Evolutionary conservation across 2,888 invertebrate species (phyloP).

Genomic region (Pterostichus madidus): DNA sequence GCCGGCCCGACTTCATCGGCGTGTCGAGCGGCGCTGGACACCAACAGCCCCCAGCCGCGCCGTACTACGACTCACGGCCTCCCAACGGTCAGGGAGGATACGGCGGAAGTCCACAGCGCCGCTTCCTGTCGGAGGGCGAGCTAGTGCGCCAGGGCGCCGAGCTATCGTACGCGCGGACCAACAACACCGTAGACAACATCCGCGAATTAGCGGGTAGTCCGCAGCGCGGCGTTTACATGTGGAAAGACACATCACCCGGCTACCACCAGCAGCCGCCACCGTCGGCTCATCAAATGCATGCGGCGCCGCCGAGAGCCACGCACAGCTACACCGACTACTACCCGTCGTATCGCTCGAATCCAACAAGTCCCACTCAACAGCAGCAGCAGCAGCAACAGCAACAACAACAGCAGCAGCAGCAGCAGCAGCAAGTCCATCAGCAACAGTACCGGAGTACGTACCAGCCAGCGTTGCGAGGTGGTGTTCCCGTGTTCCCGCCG

Average conservation of each 20-base stretch:
- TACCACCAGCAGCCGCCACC: slow-evolving; percentile 77
- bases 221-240: slow-evolving; percentile 89
- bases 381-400: slow-evolving; percentile 64
- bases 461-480: slow-evolving; percentile 83
- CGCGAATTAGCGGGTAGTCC: slow-evolving; percentile 93
- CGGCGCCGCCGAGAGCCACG: slow-evolving; percentile 70
- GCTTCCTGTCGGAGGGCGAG: slow-evolving; percentile 91
- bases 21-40: slow-evolving; percentile 78
- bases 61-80: slow-evolving; percentile 70
- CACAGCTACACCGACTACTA: slow-evolving; percentile 75
- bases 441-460: slow-evolving; percentile 74
- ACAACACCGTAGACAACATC: slow-evolving; percentile 91
- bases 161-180: slow-evolving; percentile 84
- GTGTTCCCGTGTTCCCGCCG: slow-evolving; percentile 84
- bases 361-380: slow-evolving; percentile 85
- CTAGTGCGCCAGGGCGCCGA: slow-evolving; percentile 84
- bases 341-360: slow-evolving; percentile 84
- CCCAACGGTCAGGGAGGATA: slow-evolving; percentile 72
- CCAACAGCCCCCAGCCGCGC: slow-evolving; percentile 74
- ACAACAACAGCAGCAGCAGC: slow-evolving; percentile 71
- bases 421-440: slow-evolving; percentile 69
- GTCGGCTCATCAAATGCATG: slow-evolving; percentile 71
- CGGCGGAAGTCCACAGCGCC: slow-evolving; percentile 85
- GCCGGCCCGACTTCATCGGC: slow-evolving; percentile 92
- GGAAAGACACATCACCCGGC: slow-evolving; percentile 88